phyloP scores from a whole-genome alignment of 2,888 invertebrate species.

The Mythimna albipuncta region DNA sequence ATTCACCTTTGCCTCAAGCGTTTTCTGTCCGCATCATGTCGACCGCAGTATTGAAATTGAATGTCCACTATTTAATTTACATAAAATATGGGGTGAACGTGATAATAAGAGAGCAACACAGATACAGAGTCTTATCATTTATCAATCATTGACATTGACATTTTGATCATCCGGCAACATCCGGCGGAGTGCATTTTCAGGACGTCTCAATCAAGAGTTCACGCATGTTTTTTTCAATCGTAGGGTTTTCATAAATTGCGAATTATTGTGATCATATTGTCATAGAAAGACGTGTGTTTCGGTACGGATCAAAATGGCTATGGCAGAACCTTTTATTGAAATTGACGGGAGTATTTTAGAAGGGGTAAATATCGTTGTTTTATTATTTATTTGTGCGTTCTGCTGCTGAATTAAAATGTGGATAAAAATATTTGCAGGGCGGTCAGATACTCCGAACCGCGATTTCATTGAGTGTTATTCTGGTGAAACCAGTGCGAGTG shows the following conservation, averaged over 20 bases:
- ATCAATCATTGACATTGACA: conserved; percentile 31
- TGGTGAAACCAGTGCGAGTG: conserved; percentile 93
- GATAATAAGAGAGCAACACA: background rate
- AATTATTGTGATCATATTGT: conserved; percentile 30
- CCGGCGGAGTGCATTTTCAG: conserved; percentile 2
- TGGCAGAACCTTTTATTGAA: conserved; percentile 83
- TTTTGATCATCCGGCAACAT: conserved; percentile 26
- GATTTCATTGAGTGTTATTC: conserved; percentile 94
- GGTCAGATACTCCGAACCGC: conserved; percentile 97
- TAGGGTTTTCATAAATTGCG: background rate
- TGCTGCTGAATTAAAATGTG: conserved; percentile 16
- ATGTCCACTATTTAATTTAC: background rate
- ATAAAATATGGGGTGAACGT: background rate
- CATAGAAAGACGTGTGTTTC: background rate
- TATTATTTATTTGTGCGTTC: background rate
- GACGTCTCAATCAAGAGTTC: background rate
- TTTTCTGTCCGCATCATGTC: background rate
- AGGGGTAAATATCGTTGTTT: conserved; percentile 91
- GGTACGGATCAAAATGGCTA: conserved; percentile 69
- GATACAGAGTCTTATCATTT: background rate
- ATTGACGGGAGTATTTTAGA: conserved; percentile 95
- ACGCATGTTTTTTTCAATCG: conserved; percentile 4
- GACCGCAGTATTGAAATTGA: background rate
- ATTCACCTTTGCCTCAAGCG: background rate
- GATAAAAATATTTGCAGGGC: conserved; percentile 91